These are phyloP conservation scores for Eupithecia dodoneata DNA, from an alignment of 2,888 invertebrate species.

Conservation along the genomic window DNA sequence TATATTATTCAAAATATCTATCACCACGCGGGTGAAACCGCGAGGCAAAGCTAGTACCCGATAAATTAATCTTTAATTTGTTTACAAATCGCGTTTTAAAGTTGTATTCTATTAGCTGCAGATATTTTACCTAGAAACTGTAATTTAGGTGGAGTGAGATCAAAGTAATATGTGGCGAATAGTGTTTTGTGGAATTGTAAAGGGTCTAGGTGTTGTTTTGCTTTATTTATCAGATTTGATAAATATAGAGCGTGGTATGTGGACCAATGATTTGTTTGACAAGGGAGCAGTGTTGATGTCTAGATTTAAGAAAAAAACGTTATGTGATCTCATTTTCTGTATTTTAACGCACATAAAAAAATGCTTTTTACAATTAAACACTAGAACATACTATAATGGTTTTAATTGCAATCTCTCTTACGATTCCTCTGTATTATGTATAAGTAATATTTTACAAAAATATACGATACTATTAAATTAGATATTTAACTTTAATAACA, in stretches of 20 bases:
- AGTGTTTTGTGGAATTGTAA: background rate
- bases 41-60: no score
- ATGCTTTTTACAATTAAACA: slow-evolving; percentile 54
- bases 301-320: slow-evolving; percentile 4
- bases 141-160: background rate
- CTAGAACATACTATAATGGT: slow-evolving; percentile 46
- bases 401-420: slow-evolving; percentile 29
- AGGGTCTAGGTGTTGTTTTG: background rate
- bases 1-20: no score
- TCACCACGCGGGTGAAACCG: no score
- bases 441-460: background rate
- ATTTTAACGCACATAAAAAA: slow-evolving; percentile 42
- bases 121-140: background rate
- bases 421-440: background rate
- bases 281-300: background rate
- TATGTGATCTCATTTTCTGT: slow-evolving; percentile 46
- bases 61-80: no score
- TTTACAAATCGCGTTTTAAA: no score
- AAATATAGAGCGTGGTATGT: background rate
- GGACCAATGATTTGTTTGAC: background rate
- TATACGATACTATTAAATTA: background rate
- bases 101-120: background rate
- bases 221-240: background rate
- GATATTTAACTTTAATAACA: background rate
- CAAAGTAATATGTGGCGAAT: background rate